Percentiles rank a stretch among this genome's conserved stretches.
Evolutionary conservation across 2,113 vertebrate species (phyloP).

Genomic region (Myxocyprinus asiaticus): DNA sequence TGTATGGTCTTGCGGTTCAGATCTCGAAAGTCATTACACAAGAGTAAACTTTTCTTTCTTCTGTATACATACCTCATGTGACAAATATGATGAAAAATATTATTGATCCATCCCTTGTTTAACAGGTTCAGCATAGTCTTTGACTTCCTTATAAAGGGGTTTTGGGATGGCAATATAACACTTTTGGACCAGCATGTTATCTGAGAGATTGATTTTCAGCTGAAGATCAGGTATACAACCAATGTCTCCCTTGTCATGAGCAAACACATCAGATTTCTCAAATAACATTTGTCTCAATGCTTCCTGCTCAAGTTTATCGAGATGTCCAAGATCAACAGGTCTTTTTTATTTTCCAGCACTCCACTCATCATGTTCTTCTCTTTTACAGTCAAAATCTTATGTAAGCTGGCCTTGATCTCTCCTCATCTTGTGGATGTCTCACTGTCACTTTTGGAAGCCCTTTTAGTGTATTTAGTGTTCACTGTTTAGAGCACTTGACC

Average conservation of each 20-base stretch:
- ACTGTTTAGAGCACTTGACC: no score
- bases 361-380: no score
- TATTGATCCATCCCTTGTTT: conserved; percentile 31
- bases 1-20: conserved; percentile 10
- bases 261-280: conserved; percentile 42
- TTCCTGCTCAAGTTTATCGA: not conserved
- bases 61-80: conserved; percentile 30
- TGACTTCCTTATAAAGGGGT: conserved; percentile 43
- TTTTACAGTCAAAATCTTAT: no score
- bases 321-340: not conserved
- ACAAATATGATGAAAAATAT: conserved; percentile 32
- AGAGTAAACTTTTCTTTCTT: conserved; percentile 35
- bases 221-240: conserved; percentile 32
- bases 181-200: conserved; percentile 36
- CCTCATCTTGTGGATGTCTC: no score
- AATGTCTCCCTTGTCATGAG: conserved; percentile 37
- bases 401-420: no score
- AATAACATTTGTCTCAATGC: conserved; percentile 11
- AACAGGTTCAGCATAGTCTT: conserved; percentile 36
- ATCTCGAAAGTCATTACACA: not conserved
- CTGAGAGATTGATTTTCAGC: conserved; percentile 18
- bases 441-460: no score
- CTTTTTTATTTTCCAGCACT: no score
- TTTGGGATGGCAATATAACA: conserved; percentile 37
- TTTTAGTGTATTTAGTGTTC: no score